Percentiles rank a stretch among this genome's conserved stretches.
These are phyloP conservation scores for Melanotaenia nigrans DNA, from an alignment of 2,797 vertebrate genomes.

Conservation along the genomic window DNA sequence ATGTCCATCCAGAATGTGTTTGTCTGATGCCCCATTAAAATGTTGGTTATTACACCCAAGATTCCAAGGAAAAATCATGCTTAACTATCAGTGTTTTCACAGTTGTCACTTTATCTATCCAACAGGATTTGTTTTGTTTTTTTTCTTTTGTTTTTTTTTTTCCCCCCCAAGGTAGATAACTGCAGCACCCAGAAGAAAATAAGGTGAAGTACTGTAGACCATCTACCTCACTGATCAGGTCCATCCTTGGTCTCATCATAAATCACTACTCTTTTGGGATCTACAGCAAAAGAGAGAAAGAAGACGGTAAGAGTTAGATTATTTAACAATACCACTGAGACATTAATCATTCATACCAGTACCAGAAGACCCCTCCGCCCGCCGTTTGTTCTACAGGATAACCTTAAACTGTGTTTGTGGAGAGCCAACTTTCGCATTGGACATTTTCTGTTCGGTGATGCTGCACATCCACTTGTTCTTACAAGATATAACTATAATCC, in stretches of 20 bases:
- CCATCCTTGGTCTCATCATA: constrained; percentile 79
- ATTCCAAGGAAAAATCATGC: constrained; percentile 66
- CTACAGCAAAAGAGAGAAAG: constrained; percentile 39
- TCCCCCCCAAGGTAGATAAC: constrained; percentile 62
- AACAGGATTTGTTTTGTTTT: constrained; percentile 57
- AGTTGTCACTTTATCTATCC: constrained; percentile 73
- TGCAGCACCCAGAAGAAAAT: constrained; percentile 68
- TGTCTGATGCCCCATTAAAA: constrained; percentile 52
- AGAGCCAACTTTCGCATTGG: too few species aligned
- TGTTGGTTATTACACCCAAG: constrained; percentile 59
- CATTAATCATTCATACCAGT: not conserved
- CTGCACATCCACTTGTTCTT: too few species aligned
- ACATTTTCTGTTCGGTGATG: too few species aligned
- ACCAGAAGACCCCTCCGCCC: not conserved
- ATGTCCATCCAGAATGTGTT: constrained; percentile 49
- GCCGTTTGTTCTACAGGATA: not conserved
- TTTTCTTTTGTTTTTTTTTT: constrained; percentile 43
- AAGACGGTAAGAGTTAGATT: not conserved
- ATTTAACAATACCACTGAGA: not conserved
- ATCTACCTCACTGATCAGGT: constrained; percentile 77
- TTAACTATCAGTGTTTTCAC: constrained; percentile 75
- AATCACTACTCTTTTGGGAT: constrained; percentile 83
- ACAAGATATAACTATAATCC: too few species aligned
- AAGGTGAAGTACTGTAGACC: constrained; percentile 56
- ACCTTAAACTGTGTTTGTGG: not conserved